Base-by-base conservation (phyloP, 2,113 vertebrate species). In the Hemiprocne comata region DNA sequence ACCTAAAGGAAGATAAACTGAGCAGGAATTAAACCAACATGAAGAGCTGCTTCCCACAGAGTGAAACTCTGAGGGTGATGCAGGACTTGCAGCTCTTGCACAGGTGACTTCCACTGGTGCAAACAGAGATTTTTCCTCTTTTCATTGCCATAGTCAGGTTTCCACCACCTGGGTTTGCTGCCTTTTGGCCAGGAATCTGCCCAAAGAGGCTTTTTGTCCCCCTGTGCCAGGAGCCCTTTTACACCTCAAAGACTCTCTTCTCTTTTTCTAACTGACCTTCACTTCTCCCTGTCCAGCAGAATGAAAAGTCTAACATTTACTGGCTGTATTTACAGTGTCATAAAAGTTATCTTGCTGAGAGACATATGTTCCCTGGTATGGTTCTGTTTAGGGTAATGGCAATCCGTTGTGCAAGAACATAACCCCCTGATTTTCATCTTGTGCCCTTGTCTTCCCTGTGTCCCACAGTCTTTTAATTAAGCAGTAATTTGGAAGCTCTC, bases 401-500 rank as follows among this genome's bases (percentile, higher is more conserved):
- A 93, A 85, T 61, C 62, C 53, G 44, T 62, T 60, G 33, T 74
- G 72, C 51, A 66, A 55, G 54, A 51, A 34, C 6, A 55, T 38
- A 90, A 53, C 33, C 14, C 40, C 34, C 55, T 71, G 72, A 82
- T 91, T 91, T 73, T 93, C 79, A 72, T 86, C 81, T 74, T 48
- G 8, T 77, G 82, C 15, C 75, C 29, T 80, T 85, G 64, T 55
- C 78, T 74, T 94, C 85, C 62, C 46, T 85, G 74, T 73, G 87
- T 62, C 58, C 29, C 67, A 11, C 10, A n/a, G 69, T 1, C 3
- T 80, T 79, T 94, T 94, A 91, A 97, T 95, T 88, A 84, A 88
- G 90, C 57, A 55, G 85, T 58, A 96, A 74, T 90, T 93, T 93
- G 72, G 55, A 91, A 57, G 53, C 55, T 72, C 48, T 81, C 65